These are phyloP conservation scores for Drosophila sproati DNA, from an alignment of 1,140 invertebrate species.

Conservation along the genomic window DNA sequence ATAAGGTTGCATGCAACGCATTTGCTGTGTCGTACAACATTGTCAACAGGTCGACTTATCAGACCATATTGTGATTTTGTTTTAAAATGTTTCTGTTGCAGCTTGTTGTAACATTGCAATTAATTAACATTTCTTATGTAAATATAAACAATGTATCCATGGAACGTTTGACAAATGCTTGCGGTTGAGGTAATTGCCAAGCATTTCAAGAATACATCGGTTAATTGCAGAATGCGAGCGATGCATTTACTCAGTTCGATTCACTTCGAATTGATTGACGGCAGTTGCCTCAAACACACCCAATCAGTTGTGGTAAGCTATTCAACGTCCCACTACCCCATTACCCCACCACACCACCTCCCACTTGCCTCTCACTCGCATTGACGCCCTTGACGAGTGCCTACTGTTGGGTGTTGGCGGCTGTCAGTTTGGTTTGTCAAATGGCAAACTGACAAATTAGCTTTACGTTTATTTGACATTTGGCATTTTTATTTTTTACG, in stretches of 20 bases:
- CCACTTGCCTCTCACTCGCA: neutral
- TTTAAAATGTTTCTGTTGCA: constrained; percentile 39
- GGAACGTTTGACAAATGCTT: constrained; percentile 61
- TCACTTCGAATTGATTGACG: constrained; percentile 71
- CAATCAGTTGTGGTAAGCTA: constrained; percentile 27
- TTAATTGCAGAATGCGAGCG: constrained; percentile 65
- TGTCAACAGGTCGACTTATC: constrained; percentile 25
- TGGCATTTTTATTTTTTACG: constrained; percentile 5
- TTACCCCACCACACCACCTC: neutral
- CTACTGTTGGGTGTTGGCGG: neutral
- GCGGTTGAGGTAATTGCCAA: constrained; percentile 66
- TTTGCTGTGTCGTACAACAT: neutral
- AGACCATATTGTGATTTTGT: neutral
- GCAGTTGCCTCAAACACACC: neutral
- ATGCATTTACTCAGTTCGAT: constrained; percentile 49
- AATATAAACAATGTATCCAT: constrained; percentile 58
- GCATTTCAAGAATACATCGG: constrained; percentile 44
- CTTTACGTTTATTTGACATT: constrained; percentile 72
- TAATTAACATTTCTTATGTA: constrained; percentile 54
- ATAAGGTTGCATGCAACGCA: neutral
- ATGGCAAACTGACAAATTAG: constrained; percentile 72
- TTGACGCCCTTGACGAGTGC: neutral
- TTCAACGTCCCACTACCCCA: neutral
- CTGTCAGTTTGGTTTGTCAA: constrained; percentile 20
- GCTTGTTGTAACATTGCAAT: constrained; percentile 42